Conservation (phyloP, 2,888 invertebrate species). For the Drosophila kuntzei region DNA sequence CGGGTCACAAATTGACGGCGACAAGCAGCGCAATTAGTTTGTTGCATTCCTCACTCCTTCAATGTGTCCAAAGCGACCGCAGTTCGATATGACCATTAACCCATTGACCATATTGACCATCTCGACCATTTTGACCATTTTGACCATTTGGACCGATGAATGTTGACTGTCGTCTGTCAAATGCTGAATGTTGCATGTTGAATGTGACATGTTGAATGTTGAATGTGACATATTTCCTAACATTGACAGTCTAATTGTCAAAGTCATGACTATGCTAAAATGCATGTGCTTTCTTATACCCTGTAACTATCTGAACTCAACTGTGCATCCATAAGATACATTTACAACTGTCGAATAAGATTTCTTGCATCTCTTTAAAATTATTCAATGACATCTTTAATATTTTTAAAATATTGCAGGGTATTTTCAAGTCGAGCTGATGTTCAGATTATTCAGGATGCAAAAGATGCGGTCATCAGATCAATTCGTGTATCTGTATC, state of each 20-base stretch:
- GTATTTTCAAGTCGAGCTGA: background rate
- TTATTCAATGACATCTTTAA: too few species aligned
- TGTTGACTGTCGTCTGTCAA: constrained; percentile 7
- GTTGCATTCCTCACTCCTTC: constrained; percentile 18
- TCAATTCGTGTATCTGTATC: constrained; percentile 9
- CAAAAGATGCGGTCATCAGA: too few species aligned
- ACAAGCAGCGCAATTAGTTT: constrained; percentile 58
- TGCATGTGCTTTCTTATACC: background rate
- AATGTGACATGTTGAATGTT: background rate
- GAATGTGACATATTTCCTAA: constrained; percentile 3
- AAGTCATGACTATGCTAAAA: background rate
- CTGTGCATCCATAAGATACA: background rate
- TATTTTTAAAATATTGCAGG: background rate
- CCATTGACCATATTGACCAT: constrained; percentile 7
- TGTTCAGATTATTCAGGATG: background rate
- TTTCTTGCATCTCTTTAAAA: background rate
- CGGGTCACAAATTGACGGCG: constrained; percentile 51
- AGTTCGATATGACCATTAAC: constrained; percentile 14
- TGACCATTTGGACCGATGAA: constrained; percentile 8
- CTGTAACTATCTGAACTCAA: background rate
- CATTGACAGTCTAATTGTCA: constrained; percentile 49
- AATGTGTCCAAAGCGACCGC: constrained; percentile 11
- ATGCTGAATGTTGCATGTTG: constrained; percentile 1
- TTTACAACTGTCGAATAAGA: background rate
- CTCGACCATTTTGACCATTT: constrained; percentile 9